A percentile compares a stretch with the other conserved stretches of the same genome.
phyloP scores from a whole-genome alignment of 2,888 invertebrate species.

The Tenthredo livida region DNA sequence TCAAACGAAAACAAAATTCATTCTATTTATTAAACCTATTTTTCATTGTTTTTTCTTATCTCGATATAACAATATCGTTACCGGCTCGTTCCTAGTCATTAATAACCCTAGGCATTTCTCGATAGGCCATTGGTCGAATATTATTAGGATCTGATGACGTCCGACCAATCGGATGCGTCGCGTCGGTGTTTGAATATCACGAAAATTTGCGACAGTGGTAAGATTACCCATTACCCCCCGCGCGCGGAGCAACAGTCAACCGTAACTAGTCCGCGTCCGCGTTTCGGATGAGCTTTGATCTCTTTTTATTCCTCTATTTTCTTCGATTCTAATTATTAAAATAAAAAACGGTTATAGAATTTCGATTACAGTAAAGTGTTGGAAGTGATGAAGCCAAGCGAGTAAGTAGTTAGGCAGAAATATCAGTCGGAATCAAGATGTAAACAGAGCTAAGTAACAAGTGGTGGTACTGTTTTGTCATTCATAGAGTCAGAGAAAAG shows the following conservation, averaged over 20 bases:
- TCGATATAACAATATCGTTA: not conserved
- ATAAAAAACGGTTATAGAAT: not conserved
- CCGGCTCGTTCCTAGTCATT: not conserved
- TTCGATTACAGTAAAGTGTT: not conserved
- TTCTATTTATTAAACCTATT: not conserved
- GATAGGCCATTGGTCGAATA: not conserved
- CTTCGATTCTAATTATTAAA: not conserved
- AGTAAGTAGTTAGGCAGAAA: not conserved
- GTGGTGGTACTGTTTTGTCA: not conserved
- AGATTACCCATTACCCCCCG: not conserved
- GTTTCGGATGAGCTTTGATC: not conserved
- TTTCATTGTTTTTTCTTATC: not conserved
- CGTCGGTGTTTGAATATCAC: not conserved
- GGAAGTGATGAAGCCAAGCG: not conserved
- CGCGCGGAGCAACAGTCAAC: not conserved
- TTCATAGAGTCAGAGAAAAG: not conserved
- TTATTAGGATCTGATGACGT: not conserved
- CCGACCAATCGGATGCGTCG: not conserved
- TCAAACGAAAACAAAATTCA: not conserved
- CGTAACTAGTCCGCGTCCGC: not conserved
- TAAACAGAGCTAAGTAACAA: not conserved
- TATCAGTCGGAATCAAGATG: not conserved
- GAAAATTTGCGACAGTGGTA: not conserved
- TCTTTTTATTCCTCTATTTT: not conserved
- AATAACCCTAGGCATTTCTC: not conserved